Base-by-base conservation (phyloP, 1,140 invertebrate genomes). In the Ips typographus region DNA sequence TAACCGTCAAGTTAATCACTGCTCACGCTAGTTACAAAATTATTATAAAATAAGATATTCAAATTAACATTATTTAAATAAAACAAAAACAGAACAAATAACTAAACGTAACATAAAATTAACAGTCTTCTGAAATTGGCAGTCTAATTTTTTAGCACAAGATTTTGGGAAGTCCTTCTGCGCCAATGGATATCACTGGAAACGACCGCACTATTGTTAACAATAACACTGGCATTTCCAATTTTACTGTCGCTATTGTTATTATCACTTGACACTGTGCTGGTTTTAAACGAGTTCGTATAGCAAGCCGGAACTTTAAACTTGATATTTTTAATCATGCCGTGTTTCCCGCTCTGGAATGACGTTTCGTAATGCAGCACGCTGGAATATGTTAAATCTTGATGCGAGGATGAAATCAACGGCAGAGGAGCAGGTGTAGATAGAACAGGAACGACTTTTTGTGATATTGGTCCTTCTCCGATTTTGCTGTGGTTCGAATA, bases 321-420 rank as follows among this genome's bases (percentile, higher is more conserved):
- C 66, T 80, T 80, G 53, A 80, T 80, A 71, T 80, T 80, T 74
- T 79, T 80, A 4, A 80, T 80, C 44, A 79, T 72, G 2, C 78
- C 76, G 52, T 77, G 78, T 55, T 76, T 72, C 40, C 72, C 71
- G 58, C 77, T 71, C 47, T 79, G 75, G 63, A 77, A 79, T 5
- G 77, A 78, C 22, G 75, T 79, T 68, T 77, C 78, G 63, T 79
- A 79, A 70, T 79, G 77, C 7, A 77, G 43, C n/a, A 72, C 72
- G 53, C 59, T 65, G 1, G 69, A 62, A 49, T 59, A 68, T 22
- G 22, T 22, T 22, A 61, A 36, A 36, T 56, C 67, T 64, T 66
- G 65, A 55, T 40, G 38, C 7, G 57, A 7, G 5, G 1, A 38
- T 22, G 36, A 36, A 42, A 47, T 44, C 41, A 7, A 38, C 43